Conservation (phyloP, 2,113 vertebrate genomes). For the Phocoena sinus region DNA sequence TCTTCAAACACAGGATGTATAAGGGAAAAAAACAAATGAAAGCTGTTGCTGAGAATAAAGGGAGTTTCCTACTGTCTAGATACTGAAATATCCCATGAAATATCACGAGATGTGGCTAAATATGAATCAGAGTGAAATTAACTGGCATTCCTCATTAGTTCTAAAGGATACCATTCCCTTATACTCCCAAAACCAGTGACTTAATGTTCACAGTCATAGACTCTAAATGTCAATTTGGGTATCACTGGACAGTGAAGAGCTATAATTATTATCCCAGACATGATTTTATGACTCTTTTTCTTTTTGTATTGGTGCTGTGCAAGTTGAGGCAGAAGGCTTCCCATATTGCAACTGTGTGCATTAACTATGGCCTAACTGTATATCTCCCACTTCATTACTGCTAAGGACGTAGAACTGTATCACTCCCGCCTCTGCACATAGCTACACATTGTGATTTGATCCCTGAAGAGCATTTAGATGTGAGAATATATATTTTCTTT, state of each 20-base stretch:
- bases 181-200: background rate
- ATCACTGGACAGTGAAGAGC: background rate
- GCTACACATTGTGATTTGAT: background rate
- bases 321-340: background rate
- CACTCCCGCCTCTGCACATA: background rate
- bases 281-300: background rate
- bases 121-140: background rate
- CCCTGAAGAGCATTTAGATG: background rate
- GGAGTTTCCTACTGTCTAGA: background rate
- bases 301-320: background rate
- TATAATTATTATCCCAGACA: background rate
- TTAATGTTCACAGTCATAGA: background rate
- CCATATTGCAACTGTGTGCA: background rate
- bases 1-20: background rate
- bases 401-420: background rate
- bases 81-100: background rate
- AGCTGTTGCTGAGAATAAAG: background rate
- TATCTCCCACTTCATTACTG: background rate
- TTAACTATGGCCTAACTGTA: background rate
- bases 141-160: background rate
- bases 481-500: background rate
- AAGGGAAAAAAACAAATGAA: background rate
- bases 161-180: background rate
- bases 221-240: background rate
- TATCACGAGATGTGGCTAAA: background rate